Evolutionary conservation across 2,113 vertebrate species (phyloP), one percentile per base, ranked within the genome.

Genomic region (Megaceryle maxima): DNA sequence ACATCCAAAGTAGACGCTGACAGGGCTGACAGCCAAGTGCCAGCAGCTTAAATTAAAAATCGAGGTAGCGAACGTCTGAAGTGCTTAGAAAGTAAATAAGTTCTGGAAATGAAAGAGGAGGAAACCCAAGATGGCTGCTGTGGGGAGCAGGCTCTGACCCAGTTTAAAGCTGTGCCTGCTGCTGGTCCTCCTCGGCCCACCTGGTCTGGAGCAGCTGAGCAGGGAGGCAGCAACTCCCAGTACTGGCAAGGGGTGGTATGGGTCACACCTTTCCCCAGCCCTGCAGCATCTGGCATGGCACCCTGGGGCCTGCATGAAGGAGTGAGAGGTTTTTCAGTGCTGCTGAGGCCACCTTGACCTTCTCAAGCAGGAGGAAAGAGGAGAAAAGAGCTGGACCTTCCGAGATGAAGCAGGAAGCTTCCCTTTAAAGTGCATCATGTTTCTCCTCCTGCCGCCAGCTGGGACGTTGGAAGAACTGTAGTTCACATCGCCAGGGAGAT

Each of bases 61-160:
- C 97, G 98, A 98, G 98, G 98, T 98, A 98, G 98, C 97, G 62
- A 98, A 98, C 48, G 39, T 97, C 98, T 98, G 97, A 98, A 98
- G 97, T 97, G 97, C 97, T 98, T 93, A 95, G 79, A 98, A 97
- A 96, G 94, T 93, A 97, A 97, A 41, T 93, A 92, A 95, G 96
- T 92, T 92, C 90, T 90, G 84, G 92, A 85, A n/a, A 92, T 13
- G 11, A 92, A 86, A 94, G 87, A 94, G 46, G 57, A 89, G 88
- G 90, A 87, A 95, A 89, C 63, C 55, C 1, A 4, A 91, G 88
- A 78, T 6, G 22, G 84, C 72, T 91, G 90, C 91, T 95, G 60
- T 14, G 53, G 95, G 92, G 90, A 94, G 92, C 55, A 68, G 64
- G 62, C 87, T 75, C 83, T 64, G 76, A 88, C 95, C 87, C 69